Conservation (phyloP, 2,888 invertebrate genomes). For the Rhyacophila evoluta region DNA sequence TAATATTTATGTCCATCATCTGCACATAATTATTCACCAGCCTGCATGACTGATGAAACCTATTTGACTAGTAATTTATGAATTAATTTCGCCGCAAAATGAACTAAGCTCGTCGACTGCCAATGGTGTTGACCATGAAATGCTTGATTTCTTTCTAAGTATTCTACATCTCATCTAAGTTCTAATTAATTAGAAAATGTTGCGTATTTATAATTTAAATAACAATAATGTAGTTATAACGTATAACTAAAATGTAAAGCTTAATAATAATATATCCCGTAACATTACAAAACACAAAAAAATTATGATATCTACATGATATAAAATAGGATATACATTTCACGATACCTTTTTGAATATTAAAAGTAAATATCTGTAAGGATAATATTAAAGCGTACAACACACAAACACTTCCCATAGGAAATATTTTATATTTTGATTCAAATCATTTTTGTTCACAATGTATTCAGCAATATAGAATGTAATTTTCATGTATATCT, state of each 20-base stretch:
- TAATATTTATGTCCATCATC: background rate
- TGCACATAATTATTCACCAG: background rate
- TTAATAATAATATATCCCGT: background rate
- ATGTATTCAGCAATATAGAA: constrained; percentile 13
- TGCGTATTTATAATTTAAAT: constrained; percentile 5
- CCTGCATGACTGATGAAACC: background rate
- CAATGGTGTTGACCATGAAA: background rate
- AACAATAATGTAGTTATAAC: background rate
- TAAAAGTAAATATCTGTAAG: background rate
- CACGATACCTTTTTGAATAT: background rate
- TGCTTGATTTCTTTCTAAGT: background rate
- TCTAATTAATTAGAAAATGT: background rate
- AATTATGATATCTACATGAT: background rate
- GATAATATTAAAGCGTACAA: background rate
- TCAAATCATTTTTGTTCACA: background rate
- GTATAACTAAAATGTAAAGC: constrained; percentile 4
- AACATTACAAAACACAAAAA: constrained; percentile 4
- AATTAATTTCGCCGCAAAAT: background rate
- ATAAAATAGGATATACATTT: background rate
- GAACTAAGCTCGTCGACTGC: background rate
- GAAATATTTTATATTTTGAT: constrained; percentile 24
- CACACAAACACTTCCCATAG: background rate
- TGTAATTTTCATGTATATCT: background rate
- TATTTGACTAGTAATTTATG: background rate
- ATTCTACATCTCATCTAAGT: background rate